phyloP scores from a whole-genome alignment of 2,888 invertebrate species.

The Bellardia pandia region DNA sequence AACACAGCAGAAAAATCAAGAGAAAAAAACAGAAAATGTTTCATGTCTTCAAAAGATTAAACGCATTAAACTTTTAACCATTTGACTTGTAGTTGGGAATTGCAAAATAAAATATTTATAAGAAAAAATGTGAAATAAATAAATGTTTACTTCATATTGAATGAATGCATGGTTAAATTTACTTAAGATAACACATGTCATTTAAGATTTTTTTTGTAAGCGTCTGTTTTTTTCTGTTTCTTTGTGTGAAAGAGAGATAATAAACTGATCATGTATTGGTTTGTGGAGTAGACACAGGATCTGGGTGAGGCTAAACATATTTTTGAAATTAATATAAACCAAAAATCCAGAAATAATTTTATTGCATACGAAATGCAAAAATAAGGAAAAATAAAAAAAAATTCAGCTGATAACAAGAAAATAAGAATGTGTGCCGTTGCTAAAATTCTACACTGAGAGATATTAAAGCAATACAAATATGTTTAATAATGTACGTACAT shows the following conservation, averaged over 20 bases:
- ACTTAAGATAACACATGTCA: constrained; percentile 69
- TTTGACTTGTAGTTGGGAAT: constrained; percentile 46
- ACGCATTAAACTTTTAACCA: constrained; percentile 60
- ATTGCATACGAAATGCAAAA: constrained; percentile 16
- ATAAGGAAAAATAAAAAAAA: constrained; percentile 34
- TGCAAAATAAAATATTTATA: neutral
- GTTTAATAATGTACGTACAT: too few relatives aligned
- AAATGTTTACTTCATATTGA: constrained; percentile 57
- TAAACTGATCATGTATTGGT: constrained; percentile 41
- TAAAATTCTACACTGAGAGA: constrained; percentile 19
- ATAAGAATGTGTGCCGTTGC: neutral
- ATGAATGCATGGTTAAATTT: constrained; percentile 65
- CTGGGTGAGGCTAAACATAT: constrained; percentile 62
- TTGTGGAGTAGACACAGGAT: constrained; percentile 61
- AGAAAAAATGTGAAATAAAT: neutral
- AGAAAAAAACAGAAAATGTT: constrained; percentile 31
- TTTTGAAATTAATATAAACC: constrained; percentile 60
- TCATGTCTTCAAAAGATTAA: constrained; percentile 65
- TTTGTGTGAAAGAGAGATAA: constrained; percentile 38
- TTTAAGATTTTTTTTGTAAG: constrained; percentile 40
- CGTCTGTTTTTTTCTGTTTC: neutral
- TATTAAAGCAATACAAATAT: constrained; percentile 1
- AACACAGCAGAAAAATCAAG: neutral
- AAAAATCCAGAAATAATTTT: constrained; percentile 48
- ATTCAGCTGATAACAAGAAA: constrained; percentile 32